Percentiles rank a stretch among this genome's conserved stretches.
Conservation (phyloP, 2,113 vertebrate genomes). For the Burhinus bistriatus region DNA sequence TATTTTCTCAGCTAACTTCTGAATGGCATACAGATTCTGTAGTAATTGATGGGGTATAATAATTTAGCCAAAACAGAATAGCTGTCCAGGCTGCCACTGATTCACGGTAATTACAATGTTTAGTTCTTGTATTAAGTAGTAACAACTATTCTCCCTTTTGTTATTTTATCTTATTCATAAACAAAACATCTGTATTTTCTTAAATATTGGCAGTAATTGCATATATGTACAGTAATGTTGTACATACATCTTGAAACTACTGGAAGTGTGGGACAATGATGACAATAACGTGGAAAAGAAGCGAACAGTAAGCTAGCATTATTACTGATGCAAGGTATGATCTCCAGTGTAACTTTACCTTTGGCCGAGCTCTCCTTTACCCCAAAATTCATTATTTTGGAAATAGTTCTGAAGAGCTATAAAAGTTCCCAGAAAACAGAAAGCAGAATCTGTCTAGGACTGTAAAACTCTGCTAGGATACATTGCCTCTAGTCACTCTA, state of each 20-base stretch:
- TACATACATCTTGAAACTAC: background rate
- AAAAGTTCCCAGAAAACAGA: background rate
- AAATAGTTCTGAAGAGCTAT: background rate
- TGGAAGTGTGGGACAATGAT: background rate
- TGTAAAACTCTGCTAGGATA: background rate
- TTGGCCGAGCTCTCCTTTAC: background rate
- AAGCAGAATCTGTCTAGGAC: background rate
- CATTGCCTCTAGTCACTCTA: background rate
- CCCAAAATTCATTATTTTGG: background rate
- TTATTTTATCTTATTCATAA: background rate
- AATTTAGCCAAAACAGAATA: background rate
- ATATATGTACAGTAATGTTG: background rate
- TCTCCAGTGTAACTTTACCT: background rate
- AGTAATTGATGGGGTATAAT: background rate
- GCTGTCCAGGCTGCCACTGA: background rate
- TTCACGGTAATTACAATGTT: background rate
- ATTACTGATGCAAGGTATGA: background rate
- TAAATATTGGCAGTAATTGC: background rate
- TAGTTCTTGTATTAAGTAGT: background rate
- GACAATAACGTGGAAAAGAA: background rate
- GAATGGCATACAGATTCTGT: background rate
- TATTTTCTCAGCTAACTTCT: background rate
- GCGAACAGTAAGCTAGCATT: background rate
- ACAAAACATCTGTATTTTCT: background rate
- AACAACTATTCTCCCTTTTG: background rate